These are phyloP conservation scores for Podargus strigoides DNA, from an alignment of 2,797 vertebrate species.

Conservation along the genomic window DNA sequence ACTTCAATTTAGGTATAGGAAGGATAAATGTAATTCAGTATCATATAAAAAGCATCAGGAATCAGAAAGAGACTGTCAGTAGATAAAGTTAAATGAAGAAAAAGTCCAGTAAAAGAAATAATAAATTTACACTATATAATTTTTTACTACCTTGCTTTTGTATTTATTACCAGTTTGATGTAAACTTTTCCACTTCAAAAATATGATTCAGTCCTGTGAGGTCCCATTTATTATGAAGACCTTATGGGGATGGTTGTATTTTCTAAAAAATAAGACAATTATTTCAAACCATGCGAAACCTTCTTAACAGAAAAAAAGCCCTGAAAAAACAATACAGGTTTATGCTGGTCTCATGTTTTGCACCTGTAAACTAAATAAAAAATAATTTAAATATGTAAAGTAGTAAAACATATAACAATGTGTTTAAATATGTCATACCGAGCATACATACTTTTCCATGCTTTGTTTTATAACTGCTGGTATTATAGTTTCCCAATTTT, in stretches of 20 bases:
- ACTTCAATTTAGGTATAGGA: not conserved
- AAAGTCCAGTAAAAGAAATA: not conserved
- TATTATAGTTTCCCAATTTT: not conserved
- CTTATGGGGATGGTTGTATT: not conserved
- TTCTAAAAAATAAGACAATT: not conserved
- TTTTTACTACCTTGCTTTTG: not conserved
- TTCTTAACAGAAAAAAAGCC: not conserved
- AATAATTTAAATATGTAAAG: not conserved
- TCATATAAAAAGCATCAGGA: not conserved
- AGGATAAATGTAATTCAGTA: not conserved
- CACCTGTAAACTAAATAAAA: not conserved
- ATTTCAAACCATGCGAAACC: not conserved
- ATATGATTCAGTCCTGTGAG: not conserved
- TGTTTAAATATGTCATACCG: not conserved
- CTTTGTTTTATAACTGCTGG: not conserved
- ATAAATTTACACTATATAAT: not conserved
- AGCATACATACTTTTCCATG: not conserved
- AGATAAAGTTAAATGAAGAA: conserved; percentile 14
- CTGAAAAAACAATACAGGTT: not conserved
- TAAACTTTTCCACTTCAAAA: conserved; percentile 1
- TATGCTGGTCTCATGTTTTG: not conserved
- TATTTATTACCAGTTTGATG: not conserved
- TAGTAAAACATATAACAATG: not conserved
- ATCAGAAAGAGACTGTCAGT: not conserved
- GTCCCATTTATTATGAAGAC: not conserved